phyloP scores from a whole-genome alignment of 92 coral and sea anemone genomes.

The Umimayanthus kanabou region DNA sequence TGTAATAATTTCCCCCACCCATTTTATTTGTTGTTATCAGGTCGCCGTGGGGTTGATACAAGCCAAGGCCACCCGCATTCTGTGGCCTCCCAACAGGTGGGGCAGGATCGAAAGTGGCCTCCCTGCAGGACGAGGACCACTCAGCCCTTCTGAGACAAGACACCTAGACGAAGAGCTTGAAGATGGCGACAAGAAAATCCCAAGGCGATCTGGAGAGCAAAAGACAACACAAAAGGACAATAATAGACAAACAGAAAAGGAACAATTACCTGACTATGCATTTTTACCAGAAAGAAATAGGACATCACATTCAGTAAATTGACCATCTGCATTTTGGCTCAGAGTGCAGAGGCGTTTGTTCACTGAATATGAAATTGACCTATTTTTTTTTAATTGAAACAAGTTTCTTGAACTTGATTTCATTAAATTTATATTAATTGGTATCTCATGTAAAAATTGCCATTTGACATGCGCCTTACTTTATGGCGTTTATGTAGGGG shows the following conservation, averaged over 20 bases:
- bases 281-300: slow-evolving; percentile 31
- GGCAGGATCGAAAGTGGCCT: slow-evolving; percentile 51
- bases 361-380: too few species aligned
- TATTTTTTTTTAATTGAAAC: too few species aligned
- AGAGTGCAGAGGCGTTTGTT: too few species aligned
- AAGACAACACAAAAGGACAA: not conserved
- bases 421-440: too few species aligned
- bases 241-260: not conserved
- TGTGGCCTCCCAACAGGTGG: slow-evolving; percentile 83
- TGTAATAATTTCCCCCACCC: too few species aligned
- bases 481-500: too few species aligned
- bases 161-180: slow-evolving; percentile 31
- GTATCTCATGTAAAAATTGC: too few species aligned
- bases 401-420: too few species aligned
- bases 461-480: too few species aligned
- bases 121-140: slow-evolving; percentile 58
- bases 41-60: slow-evolving; percentile 78
- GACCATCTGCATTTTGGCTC: not conserved
- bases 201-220: not conserved
- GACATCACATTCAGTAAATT: not conserved
- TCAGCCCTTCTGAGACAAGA: slow-evolving; percentile 2
- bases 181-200: not conserved
- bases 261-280: slow-evolving; percentile 11
- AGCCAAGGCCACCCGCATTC: slow-evolving; percentile 74
- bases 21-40: slow-evolving; percentile 25